A percentile compares a stretch with the other conserved stretches of the same genome.
Conservation (phyloP, 2,797 vertebrate genomes). For the Characodon lateralis region DNA sequence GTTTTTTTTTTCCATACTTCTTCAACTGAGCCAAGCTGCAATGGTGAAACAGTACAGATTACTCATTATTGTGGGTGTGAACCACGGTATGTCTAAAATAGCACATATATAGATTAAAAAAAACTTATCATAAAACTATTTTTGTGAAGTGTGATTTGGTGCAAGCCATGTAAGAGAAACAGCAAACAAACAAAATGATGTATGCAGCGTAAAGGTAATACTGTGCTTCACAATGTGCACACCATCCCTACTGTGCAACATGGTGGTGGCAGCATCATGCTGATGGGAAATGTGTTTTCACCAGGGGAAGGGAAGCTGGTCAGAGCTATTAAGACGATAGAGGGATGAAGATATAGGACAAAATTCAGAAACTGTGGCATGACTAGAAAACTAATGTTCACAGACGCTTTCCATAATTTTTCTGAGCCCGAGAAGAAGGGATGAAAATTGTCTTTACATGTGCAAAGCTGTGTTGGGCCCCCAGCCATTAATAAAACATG, state of each 20-base stretch:
- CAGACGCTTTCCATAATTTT: too few species aligned
- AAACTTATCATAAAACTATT: background rate
- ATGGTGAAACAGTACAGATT: background rate
- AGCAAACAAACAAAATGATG: background rate
- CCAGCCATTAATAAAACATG: too few species aligned
- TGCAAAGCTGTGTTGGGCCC: too few species aligned
- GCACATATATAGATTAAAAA: background rate
- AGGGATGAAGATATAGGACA: background rate
- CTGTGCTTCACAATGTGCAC: too few species aligned
- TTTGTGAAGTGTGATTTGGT: background rate
- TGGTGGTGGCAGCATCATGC: background rate
- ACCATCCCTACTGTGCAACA: background rate
- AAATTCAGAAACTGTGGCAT: background rate
- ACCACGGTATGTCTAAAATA: background rate
- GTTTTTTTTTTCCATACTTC: background rate
- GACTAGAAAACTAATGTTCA: too few species aligned
- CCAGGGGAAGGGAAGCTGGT: too few species aligned
- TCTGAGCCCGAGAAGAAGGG: too few species aligned
- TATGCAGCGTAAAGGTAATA: background rate
- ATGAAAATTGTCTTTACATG: too few species aligned
- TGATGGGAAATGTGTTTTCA: too few species aligned
- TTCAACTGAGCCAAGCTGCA: background rate
- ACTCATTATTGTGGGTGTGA: background rate
- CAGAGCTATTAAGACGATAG: background rate
- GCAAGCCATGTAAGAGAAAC: background rate